Evolutionary conservation across 1,140 invertebrate species (phyloP).

Genomic region (Drosophila willistoni): DNA sequence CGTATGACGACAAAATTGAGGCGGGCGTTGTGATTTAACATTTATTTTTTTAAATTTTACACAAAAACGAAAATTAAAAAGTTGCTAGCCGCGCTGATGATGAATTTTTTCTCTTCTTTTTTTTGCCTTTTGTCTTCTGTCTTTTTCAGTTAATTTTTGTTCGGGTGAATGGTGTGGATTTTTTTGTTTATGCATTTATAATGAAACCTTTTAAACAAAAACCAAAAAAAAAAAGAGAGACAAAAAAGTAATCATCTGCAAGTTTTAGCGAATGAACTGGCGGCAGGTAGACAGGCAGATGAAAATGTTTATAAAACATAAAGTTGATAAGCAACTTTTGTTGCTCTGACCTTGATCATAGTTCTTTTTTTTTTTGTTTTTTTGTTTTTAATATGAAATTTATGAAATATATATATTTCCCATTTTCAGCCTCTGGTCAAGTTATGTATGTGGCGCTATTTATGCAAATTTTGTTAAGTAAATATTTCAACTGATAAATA

Average conservation of each 20-base stretch:
- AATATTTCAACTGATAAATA: conserved; percentile 22
- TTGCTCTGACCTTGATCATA: conserved; percentile 58
- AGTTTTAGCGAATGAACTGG: conserved; percentile 34
- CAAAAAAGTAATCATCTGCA: conserved; percentile 30
- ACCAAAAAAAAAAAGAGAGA: conserved; percentile 31
- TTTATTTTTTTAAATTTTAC: conserved; percentile 18
- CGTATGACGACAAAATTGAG: conserved; percentile 56
- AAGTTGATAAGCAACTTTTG: conserved; percentile 75
- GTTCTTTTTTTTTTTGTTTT: conserved; percentile 11
- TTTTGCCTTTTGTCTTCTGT: conserved; percentile 12
- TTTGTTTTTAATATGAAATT: neutral
- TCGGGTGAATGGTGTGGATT: conserved; percentile 56
- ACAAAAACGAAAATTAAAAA: conserved; percentile 44
- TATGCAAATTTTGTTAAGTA: conserved; percentile 51
- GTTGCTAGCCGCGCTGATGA: conserved; percentile 13
- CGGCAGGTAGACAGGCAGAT: conserved; percentile 14
- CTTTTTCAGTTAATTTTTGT: conserved; percentile 29
- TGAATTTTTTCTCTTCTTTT: conserved; percentile 14
- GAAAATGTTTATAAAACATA: conserved; percentile 46
- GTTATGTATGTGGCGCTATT: conserved; percentile 31
- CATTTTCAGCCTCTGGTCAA: conserved; percentile 55
- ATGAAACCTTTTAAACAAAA: conserved; percentile 68
- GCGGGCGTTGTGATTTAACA: conserved; percentile 41
- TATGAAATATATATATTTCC: conserved; percentile 53
- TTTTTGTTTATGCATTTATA: conserved; percentile 76